Evolutionary conservation across 2,888 invertebrate species (phyloP).

Genomic region (Leptopilina syphax): DNA sequence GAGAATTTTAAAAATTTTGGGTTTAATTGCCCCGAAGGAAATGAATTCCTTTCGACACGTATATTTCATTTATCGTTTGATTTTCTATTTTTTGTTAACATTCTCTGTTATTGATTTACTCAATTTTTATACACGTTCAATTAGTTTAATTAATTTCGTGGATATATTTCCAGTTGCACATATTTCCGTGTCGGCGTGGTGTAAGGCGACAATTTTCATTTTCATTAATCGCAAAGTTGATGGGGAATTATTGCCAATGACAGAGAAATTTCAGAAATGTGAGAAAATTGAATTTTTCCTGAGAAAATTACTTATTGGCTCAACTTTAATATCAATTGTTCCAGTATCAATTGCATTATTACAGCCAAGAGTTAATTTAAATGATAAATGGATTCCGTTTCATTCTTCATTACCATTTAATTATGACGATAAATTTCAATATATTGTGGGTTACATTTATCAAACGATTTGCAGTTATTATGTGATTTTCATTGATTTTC

Average conservation of each 20-base stretch:
- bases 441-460: constrained; percentile 30
- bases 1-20: constrained; percentile 30
- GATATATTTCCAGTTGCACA: constrained; percentile 40
- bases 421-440: constrained; percentile 19
- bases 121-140: constrained; percentile 14
- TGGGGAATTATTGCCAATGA: background rate
- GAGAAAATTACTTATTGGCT: constrained; percentile 1
- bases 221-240: background rate
- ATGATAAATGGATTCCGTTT: constrained; percentile 33
- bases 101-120: constrained; percentile 26
- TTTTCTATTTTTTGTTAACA: constrained; percentile 23
- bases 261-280: background rate
- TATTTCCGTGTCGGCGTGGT: constrained; percentile 26
- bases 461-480: constrained; percentile 10
- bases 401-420: constrained; percentile 37
- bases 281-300: constrained; percentile 19
- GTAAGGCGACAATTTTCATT: constrained; percentile 35
- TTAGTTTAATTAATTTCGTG: constrained; percentile 30
- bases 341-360: constrained; percentile 32
- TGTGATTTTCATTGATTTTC: constrained; percentile 32
- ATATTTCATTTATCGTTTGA: constrained; percentile 25
- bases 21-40: constrained; percentile 37
- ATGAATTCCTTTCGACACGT: background rate
- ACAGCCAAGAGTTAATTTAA: constrained; percentile 38
- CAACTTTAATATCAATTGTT: constrained; percentile 4